phyloP scores from a whole-genome alignment of 2,113 vertebrate species.

The Hylia prasina region DNA sequence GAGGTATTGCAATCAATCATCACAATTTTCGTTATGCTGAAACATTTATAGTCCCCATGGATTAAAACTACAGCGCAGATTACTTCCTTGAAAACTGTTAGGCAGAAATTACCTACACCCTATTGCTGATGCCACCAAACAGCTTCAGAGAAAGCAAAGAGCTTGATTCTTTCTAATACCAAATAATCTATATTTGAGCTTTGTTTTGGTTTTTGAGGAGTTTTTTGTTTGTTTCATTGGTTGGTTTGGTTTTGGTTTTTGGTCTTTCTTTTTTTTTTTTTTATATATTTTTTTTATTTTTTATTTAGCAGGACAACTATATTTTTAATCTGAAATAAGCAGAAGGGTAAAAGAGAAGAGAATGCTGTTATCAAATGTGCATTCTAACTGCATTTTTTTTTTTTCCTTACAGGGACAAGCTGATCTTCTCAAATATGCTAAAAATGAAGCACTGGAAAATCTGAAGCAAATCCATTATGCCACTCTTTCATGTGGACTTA shows the following conservation, averaged over 20 bases:
- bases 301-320: neutral
- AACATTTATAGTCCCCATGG: neutral
- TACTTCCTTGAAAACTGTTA: neutral
- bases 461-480: slow-evolving; percentile 96
- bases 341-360: neutral
- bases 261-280: neutral
- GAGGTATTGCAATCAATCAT: neutral
- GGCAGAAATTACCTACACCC: neutral
- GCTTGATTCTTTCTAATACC: neutral
- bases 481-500: slow-evolving; percentile 86
- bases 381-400: neutral
- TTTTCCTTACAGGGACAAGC: slow-evolving; percentile 84
- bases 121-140: neutral
- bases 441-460: slow-evolving; percentile 91
- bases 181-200: neutral
- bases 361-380: neutral
- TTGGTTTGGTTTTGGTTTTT: neutral
- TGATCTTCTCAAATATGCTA: slow-evolving; percentile 93
- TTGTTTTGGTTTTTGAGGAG: neutral
- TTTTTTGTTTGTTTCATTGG: neutral
- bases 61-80: neutral
- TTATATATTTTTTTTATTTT: neutral
- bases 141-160: neutral
- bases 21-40: neutral
- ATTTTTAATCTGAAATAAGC: neutral